Conservation (phyloP, 2,888 invertebrate genomes). For the Agrotis clavis region DNA sequence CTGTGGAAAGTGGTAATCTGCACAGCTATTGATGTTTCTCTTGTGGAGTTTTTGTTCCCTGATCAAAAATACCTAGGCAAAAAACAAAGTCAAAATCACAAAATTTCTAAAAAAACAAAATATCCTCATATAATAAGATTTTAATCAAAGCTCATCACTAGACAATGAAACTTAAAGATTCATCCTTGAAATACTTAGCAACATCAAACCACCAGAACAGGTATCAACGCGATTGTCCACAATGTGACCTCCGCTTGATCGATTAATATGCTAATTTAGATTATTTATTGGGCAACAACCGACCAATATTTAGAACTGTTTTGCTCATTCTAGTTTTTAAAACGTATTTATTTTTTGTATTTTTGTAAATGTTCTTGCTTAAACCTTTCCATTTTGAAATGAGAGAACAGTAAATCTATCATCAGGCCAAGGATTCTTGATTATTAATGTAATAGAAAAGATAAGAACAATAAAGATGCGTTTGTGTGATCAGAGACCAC, state of each 20-base stretch:
- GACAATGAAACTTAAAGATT: slow-evolving; percentile 66
- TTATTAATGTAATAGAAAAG: neutral
- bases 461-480: neutral
- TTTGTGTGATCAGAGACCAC: neutral
- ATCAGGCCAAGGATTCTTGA: slow-evolving; percentile 9
- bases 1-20: neutral
- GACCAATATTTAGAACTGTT: slow-evolving; percentile 68
- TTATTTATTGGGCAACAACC: slow-evolving; percentile 79
- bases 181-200: slow-evolving; percentile 82
- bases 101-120: neutral
- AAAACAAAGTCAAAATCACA: neutral
- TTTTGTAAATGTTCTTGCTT: slow-evolving; percentile 48
- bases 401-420: slow-evolving; percentile 12
- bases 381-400: slow-evolving; percentile 30
- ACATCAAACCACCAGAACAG: slow-evolving; percentile 77
- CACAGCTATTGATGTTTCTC: neutral
- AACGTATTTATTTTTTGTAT: slow-evolving; percentile 35
- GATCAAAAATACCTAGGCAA: neutral
- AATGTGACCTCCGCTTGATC: slow-evolving; percentile 82
- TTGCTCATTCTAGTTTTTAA: slow-evolving; percentile 62
- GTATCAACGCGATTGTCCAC: slow-evolving; percentile 79
- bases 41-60: neutral
- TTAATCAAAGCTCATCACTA: slow-evolving; percentile 64
- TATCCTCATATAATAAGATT: neutral
- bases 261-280: slow-evolving; percentile 84